Conservation (phyloP, 2,888 invertebrate genomes). For the Stenodema calcarata region DNA sequence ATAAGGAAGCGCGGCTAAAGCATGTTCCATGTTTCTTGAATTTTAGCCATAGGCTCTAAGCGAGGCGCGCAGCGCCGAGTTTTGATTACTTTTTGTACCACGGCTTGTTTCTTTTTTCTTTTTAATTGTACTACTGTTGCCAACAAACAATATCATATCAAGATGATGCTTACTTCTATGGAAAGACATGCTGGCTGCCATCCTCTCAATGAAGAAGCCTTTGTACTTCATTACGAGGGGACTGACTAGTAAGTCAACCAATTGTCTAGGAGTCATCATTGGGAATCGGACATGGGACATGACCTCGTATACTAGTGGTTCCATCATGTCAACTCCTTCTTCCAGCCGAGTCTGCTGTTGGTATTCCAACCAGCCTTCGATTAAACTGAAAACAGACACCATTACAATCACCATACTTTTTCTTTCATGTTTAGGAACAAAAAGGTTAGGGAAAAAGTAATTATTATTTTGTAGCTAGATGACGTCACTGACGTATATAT, state of each 20-base stretch:
- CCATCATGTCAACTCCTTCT: constrained; percentile 65
- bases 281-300: constrained; percentile 85
- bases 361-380: constrained; percentile 77
- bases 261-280: constrained; percentile 91
- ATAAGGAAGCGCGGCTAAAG: too few relatives aligned
- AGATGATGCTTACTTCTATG: constrained; percentile 64
- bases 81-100: too few relatives aligned
- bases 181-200: constrained; percentile 89
- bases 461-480: too few relatives aligned
- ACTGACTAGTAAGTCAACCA: constrained; percentile 80
- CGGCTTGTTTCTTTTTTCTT: too few relatives aligned
- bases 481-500: too few relatives aligned
- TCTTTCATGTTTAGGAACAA: too few relatives aligned
- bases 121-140: too few relatives aligned
- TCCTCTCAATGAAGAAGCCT: constrained; percentile 84
- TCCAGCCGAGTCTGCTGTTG: constrained; percentile 70
- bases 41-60: too few relatives aligned
- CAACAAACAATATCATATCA: too few relatives aligned
- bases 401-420: constrained; percentile 74
- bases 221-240: constrained; percentile 81
- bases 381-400: constrained; percentile 3
- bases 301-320: constrained; percentile 72
- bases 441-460: too few relatives aligned
- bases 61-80: too few relatives aligned
- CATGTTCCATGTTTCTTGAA: too few relatives aligned